Conservation (phyloP, 2,888 invertebrate species). For the Campoplex capitator region DNA sequence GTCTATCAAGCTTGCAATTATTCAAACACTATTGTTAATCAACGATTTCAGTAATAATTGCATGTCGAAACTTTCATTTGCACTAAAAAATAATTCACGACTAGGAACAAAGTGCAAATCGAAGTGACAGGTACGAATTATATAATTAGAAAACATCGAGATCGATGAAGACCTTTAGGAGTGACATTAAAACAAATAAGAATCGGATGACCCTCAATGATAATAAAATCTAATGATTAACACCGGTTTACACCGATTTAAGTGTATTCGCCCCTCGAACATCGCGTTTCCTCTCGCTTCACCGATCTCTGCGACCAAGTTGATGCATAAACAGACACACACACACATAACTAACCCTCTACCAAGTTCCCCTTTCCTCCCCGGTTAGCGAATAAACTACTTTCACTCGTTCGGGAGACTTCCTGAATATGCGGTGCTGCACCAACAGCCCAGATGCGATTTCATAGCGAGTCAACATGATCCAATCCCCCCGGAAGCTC, state of each 20-base stretch:
- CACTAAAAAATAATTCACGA: background rate
- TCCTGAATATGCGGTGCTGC: constrained; percentile 76
- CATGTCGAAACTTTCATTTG: background rate
- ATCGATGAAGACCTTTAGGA: background rate
- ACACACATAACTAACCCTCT: constrained; percentile 17
- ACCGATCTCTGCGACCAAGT: constrained; percentile 42
- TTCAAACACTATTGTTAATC: too few relatives aligned
- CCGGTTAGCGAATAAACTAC: constrained; percentile 74
- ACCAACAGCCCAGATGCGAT: constrained; percentile 58
- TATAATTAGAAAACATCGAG: background rate
- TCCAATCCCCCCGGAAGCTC: constrained; percentile 62
- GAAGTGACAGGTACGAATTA: too few relatives aligned
- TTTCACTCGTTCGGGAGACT: constrained; percentile 78
- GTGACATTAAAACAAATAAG: constrained; percentile 1
- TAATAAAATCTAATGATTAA: constrained; percentile 38
- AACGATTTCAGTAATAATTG: background rate
- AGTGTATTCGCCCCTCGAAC: constrained; percentile 27
- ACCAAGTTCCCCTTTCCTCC: constrained; percentile 35
- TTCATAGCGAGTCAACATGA: constrained; percentile 46
- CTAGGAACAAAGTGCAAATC: background rate
- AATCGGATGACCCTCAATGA: constrained; percentile 23
- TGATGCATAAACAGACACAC: constrained; percentile 33
- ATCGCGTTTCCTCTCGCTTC: constrained; percentile 48
- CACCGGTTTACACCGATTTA: constrained; percentile 39
- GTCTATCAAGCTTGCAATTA: background rate